Base-by-base conservation (phyloP, 2,113 vertebrate genomes). In the Spermophilus dauricus region DNA sequence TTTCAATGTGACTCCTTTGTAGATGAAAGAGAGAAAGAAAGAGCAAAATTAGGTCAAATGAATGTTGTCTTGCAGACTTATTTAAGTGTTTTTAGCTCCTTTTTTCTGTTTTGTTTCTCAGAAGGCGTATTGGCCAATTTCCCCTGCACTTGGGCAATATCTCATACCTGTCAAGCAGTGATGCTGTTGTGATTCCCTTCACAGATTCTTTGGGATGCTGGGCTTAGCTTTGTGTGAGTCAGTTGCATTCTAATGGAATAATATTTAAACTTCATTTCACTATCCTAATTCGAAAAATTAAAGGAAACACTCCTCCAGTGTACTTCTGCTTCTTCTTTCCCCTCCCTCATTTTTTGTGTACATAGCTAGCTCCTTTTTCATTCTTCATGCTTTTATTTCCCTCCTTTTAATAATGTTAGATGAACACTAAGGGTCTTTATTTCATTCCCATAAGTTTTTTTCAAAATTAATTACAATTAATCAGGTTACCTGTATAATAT, bases 191-290 rank as follows among this genome's bases (percentile, higher is more conserved):
- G 95, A 98, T 78, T 96, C 32, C 89, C 77, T 91, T 61, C 75
- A 80, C 78, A 75, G 8, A 84, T 94, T 84, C 85, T 83, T 95
- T 39, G 93, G 56, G 5, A 51, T 92, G 56, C 53, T 97, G 56
- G 91, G 87, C 42, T 84, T 93, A 69, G 17, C 70, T 96, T 93
- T 89, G 61, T 58, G 67, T 94, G 72, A 92, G 83, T 34, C 63
- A 96, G 58, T 1, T 80, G 77, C 32, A 93, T 51, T 51, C 48
- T 51, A 89, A 77, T 95, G 80, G 84, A 89, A 78, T 96, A 53
- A 93, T 82, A 96, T 95, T 98, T 97, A 95, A 94, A 89, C 95
- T 95, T 95, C 63, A 97, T 97, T 98, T 98, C 88, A 97, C 97
- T 98, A 78, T 92, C 88, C 80, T 97, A 93, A 95, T 91, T 98